A percentile compares a stretch with the other conserved stretches of the same genome.
Evolutionary conservation across 2,797 vertebrate species (phyloP).

Genomic region (Xenentodon cancila): DNA sequence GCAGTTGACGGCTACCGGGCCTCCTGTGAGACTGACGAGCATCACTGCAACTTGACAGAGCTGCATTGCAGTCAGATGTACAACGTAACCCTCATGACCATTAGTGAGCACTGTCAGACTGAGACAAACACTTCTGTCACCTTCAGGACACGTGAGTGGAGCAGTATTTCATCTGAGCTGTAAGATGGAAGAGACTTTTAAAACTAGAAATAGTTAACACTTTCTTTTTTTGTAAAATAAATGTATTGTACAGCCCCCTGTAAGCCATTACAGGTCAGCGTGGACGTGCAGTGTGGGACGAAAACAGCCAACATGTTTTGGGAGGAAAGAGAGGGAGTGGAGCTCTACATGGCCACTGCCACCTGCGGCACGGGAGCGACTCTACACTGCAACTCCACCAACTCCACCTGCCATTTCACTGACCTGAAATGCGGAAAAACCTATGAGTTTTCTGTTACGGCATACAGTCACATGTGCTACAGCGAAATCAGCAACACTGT

Average conservation of each 20-base stretch:
- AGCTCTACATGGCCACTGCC: constrained; percentile 69
- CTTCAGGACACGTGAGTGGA: constrained; percentile 78
- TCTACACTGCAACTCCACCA: constrained; percentile 71
- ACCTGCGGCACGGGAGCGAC: constrained; percentile 32
- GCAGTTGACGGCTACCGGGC: constrained; percentile 44
- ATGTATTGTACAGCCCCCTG: constrained; percentile 77
- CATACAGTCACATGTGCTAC: constrained; percentile 57
- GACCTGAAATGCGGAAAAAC: constrained; percentile 71
- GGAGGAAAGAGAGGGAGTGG: constrained; percentile 58
- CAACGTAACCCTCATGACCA: constrained; percentile 61
- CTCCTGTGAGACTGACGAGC: constrained; percentile 53
- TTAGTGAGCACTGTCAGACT: constrained; percentile 58
- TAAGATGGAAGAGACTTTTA: background rate
- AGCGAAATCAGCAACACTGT: constrained; percentile 68
- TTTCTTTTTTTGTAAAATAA: background rate
- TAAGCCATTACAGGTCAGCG: constrained; percentile 63
- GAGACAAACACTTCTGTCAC: constrained; percentile 33
- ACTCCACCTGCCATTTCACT: constrained; percentile 68
- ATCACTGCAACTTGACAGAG: constrained; percentile 64
- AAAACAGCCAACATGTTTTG: constrained; percentile 70
- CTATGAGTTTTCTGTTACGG: constrained; percentile 73
- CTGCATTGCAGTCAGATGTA: constrained; percentile 79
- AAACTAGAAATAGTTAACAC: background rate
- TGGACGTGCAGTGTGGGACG: constrained; percentile 70
- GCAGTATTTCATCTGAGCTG: background rate